phyloP scores from a whole-genome alignment of 2,797 vertebrate species.

The Parotocinclus haroldoi region DNA sequence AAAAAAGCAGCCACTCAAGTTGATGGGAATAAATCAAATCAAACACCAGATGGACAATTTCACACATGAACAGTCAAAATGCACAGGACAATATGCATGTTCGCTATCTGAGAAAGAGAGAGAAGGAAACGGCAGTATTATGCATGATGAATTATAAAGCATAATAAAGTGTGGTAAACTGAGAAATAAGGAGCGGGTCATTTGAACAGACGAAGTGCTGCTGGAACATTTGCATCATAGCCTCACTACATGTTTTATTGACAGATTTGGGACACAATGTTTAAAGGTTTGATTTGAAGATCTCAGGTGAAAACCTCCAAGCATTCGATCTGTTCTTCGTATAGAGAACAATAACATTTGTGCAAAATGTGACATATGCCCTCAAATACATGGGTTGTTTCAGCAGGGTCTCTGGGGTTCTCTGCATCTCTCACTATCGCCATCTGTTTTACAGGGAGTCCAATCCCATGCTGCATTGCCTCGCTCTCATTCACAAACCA shows the following conservation, averaged over 20 bases:
- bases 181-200: conserved; percentile 25
- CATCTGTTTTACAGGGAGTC: conserved; percentile 40
- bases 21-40: conserved; percentile 61
- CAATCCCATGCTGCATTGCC: conserved; percentile 28
- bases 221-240: conserved; percentile 37
- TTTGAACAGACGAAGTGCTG: conserved; percentile 24
- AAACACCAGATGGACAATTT: conserved; percentile 63
- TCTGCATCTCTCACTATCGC: conserved; percentile 26
- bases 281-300: conserved; percentile 17
- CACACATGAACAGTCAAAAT: conserved; percentile 56
- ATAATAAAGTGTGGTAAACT: conserved; percentile 29
- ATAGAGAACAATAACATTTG: conserved; percentile 30
- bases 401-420: conserved; percentile 36
- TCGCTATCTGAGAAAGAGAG: conserved; percentile 5
- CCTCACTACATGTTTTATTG: conserved; percentile 21
- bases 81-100: conserved; percentile 45
- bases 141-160: conserved; percentile 8
- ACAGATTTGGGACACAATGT: conserved; percentile 41
- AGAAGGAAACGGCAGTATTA: conserved; percentile 26
- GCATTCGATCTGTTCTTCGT: conserved; percentile 27
- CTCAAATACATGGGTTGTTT: conserved; percentile 12
- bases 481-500: conserved; percentile 37
- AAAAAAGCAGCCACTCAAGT: conserved; percentile 62
- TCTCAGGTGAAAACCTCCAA: conserved; percentile 20
- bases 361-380: conserved; percentile 26